Percentiles rank a stretch among this genome's conserved stretches.
phyloP scores from a whole-genome alignment of 2,113 vertebrate genomes.

The Nanorana parkeri region DNA sequence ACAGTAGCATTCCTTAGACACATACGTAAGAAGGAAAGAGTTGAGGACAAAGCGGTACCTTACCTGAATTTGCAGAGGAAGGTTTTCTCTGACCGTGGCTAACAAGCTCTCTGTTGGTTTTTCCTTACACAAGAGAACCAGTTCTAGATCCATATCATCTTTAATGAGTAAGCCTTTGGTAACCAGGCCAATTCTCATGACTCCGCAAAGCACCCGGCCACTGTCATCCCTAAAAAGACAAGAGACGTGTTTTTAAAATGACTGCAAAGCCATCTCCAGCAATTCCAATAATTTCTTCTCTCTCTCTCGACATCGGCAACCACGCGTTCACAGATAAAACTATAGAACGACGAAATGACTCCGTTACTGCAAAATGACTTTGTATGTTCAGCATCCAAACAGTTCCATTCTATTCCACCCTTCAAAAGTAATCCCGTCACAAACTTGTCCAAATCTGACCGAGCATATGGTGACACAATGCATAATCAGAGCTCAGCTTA shows the following conservation, averaged over 20 bases:
- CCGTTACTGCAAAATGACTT: no score
- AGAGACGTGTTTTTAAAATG: conserved; percentile 60
- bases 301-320: no score
- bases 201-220: conserved; percentile 90
- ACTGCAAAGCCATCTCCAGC: conserved; percentile 37
- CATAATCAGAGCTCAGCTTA: no score
- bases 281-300: neutral
- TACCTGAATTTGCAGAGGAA: conserved; percentile 93
- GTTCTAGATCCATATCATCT: conserved; percentile 96
- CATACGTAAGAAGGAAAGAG: neutral
- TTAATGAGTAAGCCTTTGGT: conserved; percentile 98
- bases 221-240: conserved; percentile 82
- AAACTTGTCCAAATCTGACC: no score
- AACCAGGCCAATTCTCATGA: conserved; percentile 96
- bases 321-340: no score
- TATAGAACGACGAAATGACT: no score
- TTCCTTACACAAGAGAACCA: conserved; percentile 97
- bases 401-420: no score
- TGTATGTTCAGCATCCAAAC: no score
- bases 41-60: conserved; percentile 59
- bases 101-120: conserved; percentile 94
- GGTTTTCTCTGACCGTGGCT: conserved; percentile 88
- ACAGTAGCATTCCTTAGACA: no score
- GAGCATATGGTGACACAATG: no score
- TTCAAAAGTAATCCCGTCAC: no score